Evolutionary conservation across 2,888 invertebrate species (phyloP).

Genomic region (Conchocele bisecta): DNA sequence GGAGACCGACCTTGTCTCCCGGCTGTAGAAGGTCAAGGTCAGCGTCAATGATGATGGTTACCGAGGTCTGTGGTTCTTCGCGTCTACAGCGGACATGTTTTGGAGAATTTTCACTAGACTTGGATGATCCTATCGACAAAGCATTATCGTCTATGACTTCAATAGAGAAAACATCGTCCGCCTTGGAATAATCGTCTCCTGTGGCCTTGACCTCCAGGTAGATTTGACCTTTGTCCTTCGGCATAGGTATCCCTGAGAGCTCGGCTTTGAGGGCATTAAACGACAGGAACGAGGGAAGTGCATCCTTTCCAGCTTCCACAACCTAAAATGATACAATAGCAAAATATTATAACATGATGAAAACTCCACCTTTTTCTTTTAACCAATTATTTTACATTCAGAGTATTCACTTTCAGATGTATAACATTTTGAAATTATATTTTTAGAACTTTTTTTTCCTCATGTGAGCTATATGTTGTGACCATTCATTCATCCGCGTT

Average conservation of each 20-base stretch:
- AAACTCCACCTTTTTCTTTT: too few species aligned
- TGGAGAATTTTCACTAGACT: conserved; percentile 64
- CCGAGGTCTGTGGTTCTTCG: conserved; percentile 85
- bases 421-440: too few species aligned
- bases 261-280: conserved; percentile 89
- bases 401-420: too few species aligned
- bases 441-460: too few species aligned
- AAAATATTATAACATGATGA: too few species aligned
- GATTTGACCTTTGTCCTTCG: conserved; percentile 86
- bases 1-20: conserved; percentile 85
- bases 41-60: conserved; percentile 88
- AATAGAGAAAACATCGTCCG: conserved; percentile 88
- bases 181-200: conserved; percentile 77
- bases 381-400: too few species aligned
- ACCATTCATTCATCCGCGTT: too few species aligned
- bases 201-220: conserved; percentile 83
- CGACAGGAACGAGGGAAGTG: conserved; percentile 83
- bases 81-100: conserved; percentile 77
- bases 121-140: conserved; percentile 48
- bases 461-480: too few species aligned
- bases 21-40: conserved; percentile 87
- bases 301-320: conserved; percentile 66
- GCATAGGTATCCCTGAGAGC: conserved; percentile 89
- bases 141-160: conserved; percentile 84
- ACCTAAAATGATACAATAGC: too few species aligned